A percentile compares a stretch with the other conserved stretches of the same genome.
Evolutionary conservation across 2,888 invertebrate species (phyloP).

Genomic region (Drepana falcataria): DNA sequence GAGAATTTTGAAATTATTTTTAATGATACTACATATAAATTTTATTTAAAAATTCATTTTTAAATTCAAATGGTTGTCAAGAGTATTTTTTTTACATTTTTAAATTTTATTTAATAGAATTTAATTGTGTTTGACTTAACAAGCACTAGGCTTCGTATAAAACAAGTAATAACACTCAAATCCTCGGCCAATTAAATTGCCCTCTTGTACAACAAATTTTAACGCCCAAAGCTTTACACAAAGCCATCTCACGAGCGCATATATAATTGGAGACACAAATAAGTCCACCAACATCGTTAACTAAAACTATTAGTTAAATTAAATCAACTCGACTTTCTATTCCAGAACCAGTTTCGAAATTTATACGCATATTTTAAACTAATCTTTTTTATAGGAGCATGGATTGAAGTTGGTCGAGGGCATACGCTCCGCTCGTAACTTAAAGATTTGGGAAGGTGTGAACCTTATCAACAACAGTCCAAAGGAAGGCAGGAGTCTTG

Average conservation of each 20-base stretch:
- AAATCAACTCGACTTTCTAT: constrained; percentile 1
- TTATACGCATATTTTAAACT: constrained; percentile 3
- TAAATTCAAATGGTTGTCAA: too few species aligned
- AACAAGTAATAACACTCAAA: too few species aligned
- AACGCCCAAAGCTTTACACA: not conserved
- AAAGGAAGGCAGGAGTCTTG: constrained; percentile 52
- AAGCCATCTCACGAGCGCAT: not conserved
- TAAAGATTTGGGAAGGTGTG: constrained; percentile 56
- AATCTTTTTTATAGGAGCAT: constrained; percentile 49
- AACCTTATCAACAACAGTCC: constrained; percentile 57
- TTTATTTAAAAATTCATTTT: too few species aligned
- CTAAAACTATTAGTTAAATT: not conserved
- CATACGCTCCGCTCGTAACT: constrained; percentile 47
- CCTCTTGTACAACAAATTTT: too few species aligned
- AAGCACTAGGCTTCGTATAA: too few species aligned
- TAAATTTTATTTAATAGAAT: too few species aligned
- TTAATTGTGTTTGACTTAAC: too few species aligned
- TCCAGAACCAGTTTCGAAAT: constrained; percentile 1
- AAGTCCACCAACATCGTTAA: not conserved
- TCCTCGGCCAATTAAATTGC: too few species aligned
- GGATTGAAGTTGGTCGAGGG: constrained; percentile 60
- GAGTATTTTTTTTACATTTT: too few species aligned
- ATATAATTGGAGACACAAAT: constrained; percentile 1
- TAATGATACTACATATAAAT: too few species aligned
- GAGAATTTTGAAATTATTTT: too few species aligned